phyloP scores from a whole-genome alignment of 2,113 vertebrate genomes.

The Chrysemys picta region DNA sequence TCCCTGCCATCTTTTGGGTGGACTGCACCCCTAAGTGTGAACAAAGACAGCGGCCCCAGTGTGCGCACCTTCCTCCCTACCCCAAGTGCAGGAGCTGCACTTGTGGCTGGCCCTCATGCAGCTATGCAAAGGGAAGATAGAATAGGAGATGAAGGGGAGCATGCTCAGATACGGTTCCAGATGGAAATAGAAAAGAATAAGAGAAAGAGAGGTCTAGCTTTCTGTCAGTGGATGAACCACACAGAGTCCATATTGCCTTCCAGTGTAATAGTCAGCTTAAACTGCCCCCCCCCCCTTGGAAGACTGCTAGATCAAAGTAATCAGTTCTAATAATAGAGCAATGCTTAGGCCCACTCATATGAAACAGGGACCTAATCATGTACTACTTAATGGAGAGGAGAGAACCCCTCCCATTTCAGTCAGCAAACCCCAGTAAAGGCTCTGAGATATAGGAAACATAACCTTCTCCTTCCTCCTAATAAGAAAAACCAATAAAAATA shows the following conservation, averaged over 20 bases:
- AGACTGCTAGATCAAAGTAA: not conserved
- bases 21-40: fast-evolving
- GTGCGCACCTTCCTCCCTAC: not conserved
- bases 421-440: not conserved
- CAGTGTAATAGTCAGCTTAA: not conserved
- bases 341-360: not conserved
- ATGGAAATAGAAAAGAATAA: fast-evolving
- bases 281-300: not conserved
- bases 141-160: not conserved
- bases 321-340: not conserved
- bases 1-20: not conserved
- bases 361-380: not conserved
- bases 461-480: not conserved
- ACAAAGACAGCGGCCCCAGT: not conserved
- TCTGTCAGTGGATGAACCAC: not conserved
- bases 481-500: not conserved
- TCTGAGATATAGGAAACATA: not conserved
- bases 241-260: not conserved
- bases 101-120: fast-evolving
- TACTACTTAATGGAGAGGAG: not conserved
- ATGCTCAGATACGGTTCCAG: fast-evolving
- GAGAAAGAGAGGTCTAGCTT: not conserved
- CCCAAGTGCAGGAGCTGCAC: fast-evolving
- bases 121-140: fast-evolving
- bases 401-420: not conserved